Conservation (phyloP, 2,888 invertebrate genomes). For the Drosophila diplacantha region DNA sequence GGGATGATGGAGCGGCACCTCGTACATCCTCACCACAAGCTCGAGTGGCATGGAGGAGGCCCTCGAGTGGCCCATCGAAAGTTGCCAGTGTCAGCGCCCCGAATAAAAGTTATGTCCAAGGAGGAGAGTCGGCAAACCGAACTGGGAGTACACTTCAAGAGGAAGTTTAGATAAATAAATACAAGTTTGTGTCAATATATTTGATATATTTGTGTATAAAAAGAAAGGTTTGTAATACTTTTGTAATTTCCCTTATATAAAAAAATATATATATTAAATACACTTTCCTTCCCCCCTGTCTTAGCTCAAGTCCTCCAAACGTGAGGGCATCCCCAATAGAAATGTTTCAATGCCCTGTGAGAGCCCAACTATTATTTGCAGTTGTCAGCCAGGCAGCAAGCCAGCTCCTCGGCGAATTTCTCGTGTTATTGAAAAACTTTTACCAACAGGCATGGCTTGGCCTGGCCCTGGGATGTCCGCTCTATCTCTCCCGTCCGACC, state of each 20-base stretch:
- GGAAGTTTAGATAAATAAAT: not conserved
- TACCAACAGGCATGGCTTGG: constrained; percentile 43
- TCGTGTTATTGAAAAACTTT: constrained; percentile 68
- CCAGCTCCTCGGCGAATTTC: constrained; percentile 49
- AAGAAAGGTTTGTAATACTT: not conserved
- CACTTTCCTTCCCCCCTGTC: not conserved
- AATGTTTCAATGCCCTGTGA: constrained; percentile 31
- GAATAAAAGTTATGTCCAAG: constrained; percentile 29
- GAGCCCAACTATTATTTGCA: constrained; percentile 68
- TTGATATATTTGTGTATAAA: not conserved
- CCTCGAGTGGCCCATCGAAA: constrained; percentile 41
- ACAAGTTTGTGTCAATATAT: not conserved
- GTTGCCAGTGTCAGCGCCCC: constrained; percentile 57
- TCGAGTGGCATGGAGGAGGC: constrained; percentile 4
- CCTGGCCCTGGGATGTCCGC: constrained; percentile 25
- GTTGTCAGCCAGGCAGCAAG: constrained; percentile 49
- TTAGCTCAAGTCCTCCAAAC: not conserved
- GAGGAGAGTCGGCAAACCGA: constrained; percentile 1
- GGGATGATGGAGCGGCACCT: not conserved
- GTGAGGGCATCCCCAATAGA: constrained; percentile 5
- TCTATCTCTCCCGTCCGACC: not conserved
- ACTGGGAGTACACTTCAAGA: constrained; percentile 1
- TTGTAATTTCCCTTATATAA: no score
- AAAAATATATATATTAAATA: not conserved
- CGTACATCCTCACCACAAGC: constrained; percentile 4